Base-by-base conservation (phyloP, 2,113 vertebrate genomes). In the Heptranchias perlo region DNA sequence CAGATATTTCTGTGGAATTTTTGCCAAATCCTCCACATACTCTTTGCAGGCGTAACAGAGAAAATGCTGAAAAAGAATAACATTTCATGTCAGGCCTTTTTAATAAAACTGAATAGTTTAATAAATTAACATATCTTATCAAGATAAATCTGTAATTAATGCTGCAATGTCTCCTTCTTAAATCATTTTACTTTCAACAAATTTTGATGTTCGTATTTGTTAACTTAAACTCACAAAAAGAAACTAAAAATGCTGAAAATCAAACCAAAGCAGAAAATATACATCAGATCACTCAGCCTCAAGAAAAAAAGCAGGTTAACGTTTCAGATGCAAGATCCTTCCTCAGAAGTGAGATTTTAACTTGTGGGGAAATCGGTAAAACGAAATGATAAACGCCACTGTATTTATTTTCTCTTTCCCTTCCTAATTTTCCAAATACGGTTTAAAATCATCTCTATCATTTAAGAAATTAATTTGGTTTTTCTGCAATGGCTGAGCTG, bases 41-140 rank as follows among this genome's bases (percentile, higher is more conserved):
- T 99, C 99, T 97, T 99, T 99, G 97, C 98, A 99, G 96, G 97
- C 97, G 96, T 99, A 99, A 97, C 99, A 99, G 96, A 99, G 97
- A 97, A 99, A 99, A 97, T 98, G 98, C 99, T 99, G 97, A 96
- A 97, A 78, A 96, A 96, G 78, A 96, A 13, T 2, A 61, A 61
- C 4, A 92, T 61, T 92, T 25, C 47, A 49, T 86, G 65, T 87
- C n/a, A 47, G 73, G 8, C 7, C 28, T n/a, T 86, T 89, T 54
- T 93, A 93, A 93, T 62, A 62, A 62, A 61, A n/a, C 54, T 61
- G 54, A 62, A 93, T 87, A 52, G 49, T n/a, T 52, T n/a, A 62
- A 21, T n/a, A 11, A 39, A 93, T 62, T 39, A 39, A 62, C 61
- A 39, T 4, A 39, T 35, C 28, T 58, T 91, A 44, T 91, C 49